phyloP scores from a whole-genome alignment of 2,113 vertebrate species.

The Petrocephalus microphthalmus region DNA sequence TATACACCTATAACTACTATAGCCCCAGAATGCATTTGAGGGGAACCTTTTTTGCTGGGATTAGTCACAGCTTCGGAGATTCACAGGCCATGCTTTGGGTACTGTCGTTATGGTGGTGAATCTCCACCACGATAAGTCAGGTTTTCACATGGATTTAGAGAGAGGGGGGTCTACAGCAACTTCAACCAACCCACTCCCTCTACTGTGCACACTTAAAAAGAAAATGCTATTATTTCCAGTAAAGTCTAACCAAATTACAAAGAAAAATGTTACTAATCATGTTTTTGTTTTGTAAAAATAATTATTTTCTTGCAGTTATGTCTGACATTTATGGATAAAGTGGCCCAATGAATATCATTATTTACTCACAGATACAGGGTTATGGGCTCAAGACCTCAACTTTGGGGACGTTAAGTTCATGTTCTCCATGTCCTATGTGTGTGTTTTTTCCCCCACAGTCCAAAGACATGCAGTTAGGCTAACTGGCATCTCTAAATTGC shows the following conservation, averaged over 20 bases:
- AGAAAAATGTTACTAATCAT: background rate
- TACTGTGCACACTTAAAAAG: background rate
- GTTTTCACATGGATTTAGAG: background rate
- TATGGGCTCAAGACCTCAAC: background rate
- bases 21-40: background rate
- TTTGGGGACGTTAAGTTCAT: background rate
- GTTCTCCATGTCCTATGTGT: background rate
- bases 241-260: background rate
- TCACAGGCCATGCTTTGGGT: background rate
- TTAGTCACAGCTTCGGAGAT: background rate
- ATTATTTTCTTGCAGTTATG: background rate
- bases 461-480: background rate
- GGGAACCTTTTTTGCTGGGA: background rate
- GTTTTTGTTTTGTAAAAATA: background rate
- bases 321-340: background rate
- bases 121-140: background rate
- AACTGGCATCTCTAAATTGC: background rate
- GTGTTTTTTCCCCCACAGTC: background rate
- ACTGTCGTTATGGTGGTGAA: background rate
- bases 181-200: background rate
- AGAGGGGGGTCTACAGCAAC: background rate
- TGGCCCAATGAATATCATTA: background rate
- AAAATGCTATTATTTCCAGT: background rate
- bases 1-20: background rate
- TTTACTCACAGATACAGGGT: background rate